Evolutionary conservation across 2,797 vertebrate genomes (phyloP).

Genomic region (Odontamblyopus rebecca): DNA sequence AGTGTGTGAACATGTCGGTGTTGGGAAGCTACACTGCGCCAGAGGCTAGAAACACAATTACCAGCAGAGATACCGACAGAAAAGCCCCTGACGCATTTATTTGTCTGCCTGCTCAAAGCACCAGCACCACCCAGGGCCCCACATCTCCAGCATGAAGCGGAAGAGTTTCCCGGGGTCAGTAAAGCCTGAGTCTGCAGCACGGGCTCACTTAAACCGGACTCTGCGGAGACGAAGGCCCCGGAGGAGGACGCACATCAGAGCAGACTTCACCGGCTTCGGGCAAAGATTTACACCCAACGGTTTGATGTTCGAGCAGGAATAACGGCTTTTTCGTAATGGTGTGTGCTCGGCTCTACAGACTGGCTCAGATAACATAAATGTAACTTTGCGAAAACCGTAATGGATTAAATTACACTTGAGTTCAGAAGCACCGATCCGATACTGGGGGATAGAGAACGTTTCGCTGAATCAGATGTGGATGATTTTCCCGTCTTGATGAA

Average conservation of each 20-base stretch:
- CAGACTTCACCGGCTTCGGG: conserved; percentile 24
- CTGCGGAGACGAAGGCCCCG: conserved; percentile 36
- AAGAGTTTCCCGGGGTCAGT: conserved; percentile 11
- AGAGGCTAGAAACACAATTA: conserved; percentile 52
- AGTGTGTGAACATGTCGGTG: conserved; percentile 8
- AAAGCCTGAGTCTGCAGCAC: conserved; percentile 20
- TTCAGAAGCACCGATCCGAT: too few relatives aligned
- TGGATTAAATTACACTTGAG: not conserved
- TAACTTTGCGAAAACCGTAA: not conserved
- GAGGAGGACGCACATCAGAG: conserved; percentile 47
- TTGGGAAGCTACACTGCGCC: conserved; percentile 38
- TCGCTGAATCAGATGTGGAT: too few relatives aligned
- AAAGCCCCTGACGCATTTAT: conserved; percentile 1
- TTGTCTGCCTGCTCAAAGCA: conserved; percentile 20
- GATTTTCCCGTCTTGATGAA: too few relatives aligned
- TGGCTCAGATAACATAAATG: not conserved
- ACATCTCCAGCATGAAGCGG: conserved; percentile 35
- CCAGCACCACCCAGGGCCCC: conserved; percentile 28
- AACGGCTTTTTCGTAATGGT: not conserved
- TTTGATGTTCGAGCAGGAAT: conserved; percentile 1
- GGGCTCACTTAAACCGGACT: conserved; percentile 30
- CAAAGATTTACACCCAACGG: not conserved
- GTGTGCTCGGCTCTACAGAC: not conserved
- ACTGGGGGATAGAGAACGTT: too few relatives aligned
- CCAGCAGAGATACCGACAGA: conserved; percentile 30